Evolutionary conservation across 2,888 invertebrate species (phyloP).

Genomic region (Rhamnusium bicolor): DNA sequence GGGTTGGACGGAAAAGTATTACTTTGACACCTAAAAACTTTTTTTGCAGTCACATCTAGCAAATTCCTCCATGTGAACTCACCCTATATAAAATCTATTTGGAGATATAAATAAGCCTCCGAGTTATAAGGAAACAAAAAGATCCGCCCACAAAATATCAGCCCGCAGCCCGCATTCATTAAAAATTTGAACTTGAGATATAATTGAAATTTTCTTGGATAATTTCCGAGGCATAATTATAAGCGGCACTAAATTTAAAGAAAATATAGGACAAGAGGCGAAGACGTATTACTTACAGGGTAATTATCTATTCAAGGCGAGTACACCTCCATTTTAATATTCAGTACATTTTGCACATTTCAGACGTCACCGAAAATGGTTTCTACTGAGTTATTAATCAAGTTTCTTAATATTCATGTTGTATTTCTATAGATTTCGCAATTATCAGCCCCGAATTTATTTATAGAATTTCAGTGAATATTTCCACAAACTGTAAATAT

Average conservation of each 20-base stretch:
- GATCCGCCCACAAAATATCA: neutral
- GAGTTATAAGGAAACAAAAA: neutral
- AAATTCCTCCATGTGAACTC: too few species aligned
- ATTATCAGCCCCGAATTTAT: neutral
- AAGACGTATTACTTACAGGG: constrained; percentile 23
- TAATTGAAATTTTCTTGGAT: neutral
- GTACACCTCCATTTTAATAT: constrained; percentile 23
- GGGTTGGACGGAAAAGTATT: too few species aligned
- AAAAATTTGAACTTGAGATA: neutral
- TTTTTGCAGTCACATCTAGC: too few species aligned
- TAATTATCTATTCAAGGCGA: constrained; percentile 20
- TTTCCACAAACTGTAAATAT: neutral
- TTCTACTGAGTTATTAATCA: constrained; percentile 1
- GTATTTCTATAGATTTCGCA: neutral
- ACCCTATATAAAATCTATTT: too few species aligned
- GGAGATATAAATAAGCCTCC: neutral
- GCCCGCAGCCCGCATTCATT: neutral
- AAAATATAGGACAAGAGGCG: neutral
- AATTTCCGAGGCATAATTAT: neutral
- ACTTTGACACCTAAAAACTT: too few species aligned
- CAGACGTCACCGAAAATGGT: neutral
- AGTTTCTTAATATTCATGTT: neutral
- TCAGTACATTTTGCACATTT: constrained; percentile 27
- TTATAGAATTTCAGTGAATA: neutral
- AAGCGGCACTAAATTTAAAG: neutral